Percentiles rank a stretch among this genome's conserved stretches.
These are phyloP conservation scores for Leucopsar rothschildi DNA, from an alignment of 2,113 vertebrate species.

Conservation along the genomic window DNA sequence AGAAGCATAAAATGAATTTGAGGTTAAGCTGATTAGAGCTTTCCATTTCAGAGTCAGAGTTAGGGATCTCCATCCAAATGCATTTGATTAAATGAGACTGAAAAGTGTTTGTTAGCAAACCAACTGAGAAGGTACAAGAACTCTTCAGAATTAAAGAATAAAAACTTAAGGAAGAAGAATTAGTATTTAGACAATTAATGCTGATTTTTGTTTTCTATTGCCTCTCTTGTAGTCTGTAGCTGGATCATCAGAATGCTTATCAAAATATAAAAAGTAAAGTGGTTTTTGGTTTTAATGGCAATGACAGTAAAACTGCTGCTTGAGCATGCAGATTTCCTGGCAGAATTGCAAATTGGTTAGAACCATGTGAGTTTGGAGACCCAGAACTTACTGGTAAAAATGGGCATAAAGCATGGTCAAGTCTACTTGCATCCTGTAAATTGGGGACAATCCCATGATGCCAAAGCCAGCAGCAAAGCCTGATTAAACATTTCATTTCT, in stretches of 20 bases:
- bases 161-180: background rate
- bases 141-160: background rate
- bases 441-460: background rate
- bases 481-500: background rate
- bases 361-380: background rate
- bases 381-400: background rate
- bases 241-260: background rate
- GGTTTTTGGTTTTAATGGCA: background rate
- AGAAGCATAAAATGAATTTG: background rate
- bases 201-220: background rate
- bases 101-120: background rate
- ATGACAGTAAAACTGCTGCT: background rate
- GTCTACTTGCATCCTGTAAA: background rate
- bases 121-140: background rate
- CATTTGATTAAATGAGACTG: background rate
- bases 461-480: background rate
- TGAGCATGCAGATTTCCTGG: background rate
- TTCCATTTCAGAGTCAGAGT: background rate
- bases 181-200: background rate
- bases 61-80: background rate
- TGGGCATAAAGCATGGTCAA: background rate
- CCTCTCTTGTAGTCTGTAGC: background rate
- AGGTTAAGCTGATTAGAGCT: slow-evolving; percentile 5
- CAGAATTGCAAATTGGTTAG: background rate
- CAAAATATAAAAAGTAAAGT: background rate